Evolutionary conservation across 2,888 invertebrate species (phyloP).

Genomic region (Glaucopsyche alexis): DNA sequence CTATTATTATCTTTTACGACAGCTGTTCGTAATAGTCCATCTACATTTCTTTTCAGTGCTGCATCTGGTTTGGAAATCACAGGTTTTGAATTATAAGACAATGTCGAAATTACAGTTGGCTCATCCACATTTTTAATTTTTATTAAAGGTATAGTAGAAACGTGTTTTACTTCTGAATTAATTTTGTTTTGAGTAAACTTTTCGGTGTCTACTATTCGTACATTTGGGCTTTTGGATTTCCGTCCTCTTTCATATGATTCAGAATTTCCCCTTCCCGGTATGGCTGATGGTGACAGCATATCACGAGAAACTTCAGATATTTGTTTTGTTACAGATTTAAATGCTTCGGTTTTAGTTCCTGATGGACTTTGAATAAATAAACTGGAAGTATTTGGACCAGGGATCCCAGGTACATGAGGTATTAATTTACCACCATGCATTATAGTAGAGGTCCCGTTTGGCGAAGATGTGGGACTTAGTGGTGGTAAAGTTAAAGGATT

Average conservation of each 20-base stretch:
- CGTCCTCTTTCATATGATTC: constrained; percentile 54
- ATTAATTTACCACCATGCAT: constrained; percentile 87
- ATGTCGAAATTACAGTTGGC: constrained; percentile 38
- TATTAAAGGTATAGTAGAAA: constrained; percentile 59
- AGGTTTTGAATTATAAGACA: constrained; percentile 52
- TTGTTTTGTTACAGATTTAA: constrained; percentile 47
- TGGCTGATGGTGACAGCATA: constrained; percentile 45
- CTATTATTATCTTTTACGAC: constrained; percentile 60
- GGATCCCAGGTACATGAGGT: constrained; percentile 92
- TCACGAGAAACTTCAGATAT: constrained; percentile 50
- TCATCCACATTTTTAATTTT: constrained; percentile 69
- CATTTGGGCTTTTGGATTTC: constrained; percentile 51
- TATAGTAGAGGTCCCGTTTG: constrained; percentile 82
- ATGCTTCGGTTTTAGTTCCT: constrained; percentile 42
- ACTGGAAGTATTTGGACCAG: constrained; percentile 86
- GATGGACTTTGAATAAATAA: constrained; percentile 55
- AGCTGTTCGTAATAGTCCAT: constrained; percentile 58
- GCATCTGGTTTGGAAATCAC: constrained; percentile 53
- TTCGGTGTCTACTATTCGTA: constrained; percentile 46
- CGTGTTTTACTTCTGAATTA: constrained; percentile 50
- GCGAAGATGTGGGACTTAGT: constrained; percentile 65
- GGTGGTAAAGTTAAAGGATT: constrained; percentile 84
- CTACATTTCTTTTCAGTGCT: constrained; percentile 58
- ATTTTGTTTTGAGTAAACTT: constrained; percentile 52
- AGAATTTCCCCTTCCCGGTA: constrained; percentile 46